Conservation (phyloP, 2,888 invertebrate genomes). For the Himalopsyche anomala region DNA sequence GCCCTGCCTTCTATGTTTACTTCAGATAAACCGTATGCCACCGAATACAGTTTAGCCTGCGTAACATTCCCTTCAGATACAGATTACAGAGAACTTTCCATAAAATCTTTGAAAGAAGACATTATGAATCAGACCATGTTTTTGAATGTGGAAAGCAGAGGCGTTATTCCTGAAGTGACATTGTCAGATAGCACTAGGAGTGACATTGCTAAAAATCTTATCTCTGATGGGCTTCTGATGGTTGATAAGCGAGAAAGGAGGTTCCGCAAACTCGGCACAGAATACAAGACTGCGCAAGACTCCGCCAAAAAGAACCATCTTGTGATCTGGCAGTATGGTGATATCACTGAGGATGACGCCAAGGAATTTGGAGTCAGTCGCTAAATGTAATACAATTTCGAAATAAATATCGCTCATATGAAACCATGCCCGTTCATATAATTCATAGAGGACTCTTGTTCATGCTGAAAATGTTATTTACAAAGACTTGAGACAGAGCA, state of each 20-base stretch:
- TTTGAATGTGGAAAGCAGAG: slow-evolving; percentile 89
- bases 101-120: slow-evolving; percentile 80
- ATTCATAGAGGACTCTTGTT: slow-evolving; percentile 17
- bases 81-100: slow-evolving; percentile 87
- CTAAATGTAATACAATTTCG: slow-evolving; percentile 66
- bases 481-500: slow-evolving; percentile 1
- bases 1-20: slow-evolving; percentile 87
- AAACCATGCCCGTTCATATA: slow-evolving; percentile 42
- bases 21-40: slow-evolving; percentile 86
- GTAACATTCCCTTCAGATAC: slow-evolving; percentile 91
- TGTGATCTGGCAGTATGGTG: slow-evolving; percentile 99
- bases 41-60: slow-evolving; percentile 91
- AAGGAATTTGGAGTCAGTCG: slow-evolving; percentile 75
- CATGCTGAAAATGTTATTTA: slow-evolving; percentile 35
- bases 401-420: slow-evolving; percentile 44
- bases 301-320: slow-evolving; percentile 90
- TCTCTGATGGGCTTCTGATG: slow-evolving; percentile 90
- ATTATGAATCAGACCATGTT: slow-evolving; percentile 85
- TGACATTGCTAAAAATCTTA: slow-evolving; percentile 81
- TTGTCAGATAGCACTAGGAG: slow-evolving; percentile 76
- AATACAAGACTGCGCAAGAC: slow-evolving; percentile 91
- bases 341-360: slow-evolving; percentile 96
- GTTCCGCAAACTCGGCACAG: slow-evolving; percentile 85
- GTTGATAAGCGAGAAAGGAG: slow-evolving; percentile 88
- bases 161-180: slow-evolving; percentile 77